Percentiles rank a stretch among this genome's conserved stretches.
phyloP scores from a whole-genome alignment of 2,113 vertebrate species.

The Rhipidura dahli region DNA sequence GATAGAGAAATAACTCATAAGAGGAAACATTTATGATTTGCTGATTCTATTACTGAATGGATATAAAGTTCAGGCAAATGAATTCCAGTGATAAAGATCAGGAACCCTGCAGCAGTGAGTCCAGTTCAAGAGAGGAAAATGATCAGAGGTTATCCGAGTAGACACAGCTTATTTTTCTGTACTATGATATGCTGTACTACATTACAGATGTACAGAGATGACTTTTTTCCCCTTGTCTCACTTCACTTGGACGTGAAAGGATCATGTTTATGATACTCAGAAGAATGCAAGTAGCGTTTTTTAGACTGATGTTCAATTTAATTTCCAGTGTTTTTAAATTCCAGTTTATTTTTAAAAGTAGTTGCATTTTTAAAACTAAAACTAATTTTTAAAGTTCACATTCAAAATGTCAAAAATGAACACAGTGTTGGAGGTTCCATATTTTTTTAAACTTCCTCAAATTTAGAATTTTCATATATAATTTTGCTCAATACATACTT shows the following conservation, averaged over 20 bases:
- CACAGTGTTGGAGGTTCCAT: accelerated
- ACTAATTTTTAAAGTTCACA: background rate
- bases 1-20: background rate
- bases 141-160: background rate
- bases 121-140: background rate
- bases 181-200: background rate
- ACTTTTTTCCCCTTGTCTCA: background rate
- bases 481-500: background rate
- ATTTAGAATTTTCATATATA: background rate
- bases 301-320: background rate
- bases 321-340: background rate
- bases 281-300: background rate
- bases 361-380: background rate
- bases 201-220: background rate
- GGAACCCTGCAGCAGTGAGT: background rate
- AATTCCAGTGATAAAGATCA: background rate
- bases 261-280: background rate
- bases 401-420: background rate
- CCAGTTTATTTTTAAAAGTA: background rate
- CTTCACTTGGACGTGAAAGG: background rate
- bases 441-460: background rate
- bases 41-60: background rate
- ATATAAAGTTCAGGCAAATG: background rate
- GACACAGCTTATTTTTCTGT: background rate
- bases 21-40: background rate